phyloP scores from a whole-genome alignment of 2,888 invertebrate genomes.

The Epicampocera succincta region DNA sequence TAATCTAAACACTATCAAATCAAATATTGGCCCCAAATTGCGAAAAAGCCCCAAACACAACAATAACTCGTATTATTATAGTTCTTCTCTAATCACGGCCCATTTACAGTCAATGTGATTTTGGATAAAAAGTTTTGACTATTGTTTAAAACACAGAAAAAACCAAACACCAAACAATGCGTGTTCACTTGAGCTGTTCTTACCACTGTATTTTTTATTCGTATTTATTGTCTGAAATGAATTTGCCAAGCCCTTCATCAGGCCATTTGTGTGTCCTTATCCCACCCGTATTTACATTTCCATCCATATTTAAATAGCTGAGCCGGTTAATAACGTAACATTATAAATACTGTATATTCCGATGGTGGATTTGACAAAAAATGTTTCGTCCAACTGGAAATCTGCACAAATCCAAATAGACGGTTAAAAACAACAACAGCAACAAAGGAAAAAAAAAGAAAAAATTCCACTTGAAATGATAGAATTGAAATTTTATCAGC shows the following conservation, averaged over 20 bases:
- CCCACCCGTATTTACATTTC: not conserved
- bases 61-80: too few relatives aligned
- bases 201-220: constrained; percentile 3
- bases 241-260: not conserved
- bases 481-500: constrained; percentile 53
- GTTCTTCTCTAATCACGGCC: too few relatives aligned
- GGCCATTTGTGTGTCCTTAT: constrained; percentile 1
- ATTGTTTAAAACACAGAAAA: too few relatives aligned
- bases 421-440: not conserved
- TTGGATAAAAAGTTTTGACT: too few relatives aligned
- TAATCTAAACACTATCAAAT: too few relatives aligned
- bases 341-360: not conserved
- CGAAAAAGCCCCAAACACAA: too few relatives aligned
- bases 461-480: constrained; percentile 42
- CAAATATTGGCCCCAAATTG: too few relatives aligned
- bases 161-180: too few relatives aligned
- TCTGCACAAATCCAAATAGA: constrained; percentile 25
- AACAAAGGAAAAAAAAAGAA: not conserved
- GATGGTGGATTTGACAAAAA: constrained; percentile 34
- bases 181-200: too few relatives aligned
- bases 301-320: constrained; percentile 11
- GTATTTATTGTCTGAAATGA: not conserved
- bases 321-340: constrained; percentile 2
- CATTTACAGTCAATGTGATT: too few relatives aligned
- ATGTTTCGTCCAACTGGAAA: constrained; percentile 13